These are phyloP conservation scores for Arvicanthis niloticus DNA, from an alignment of 2,113 vertebrate genomes.

Conservation along the genomic window DNA sequence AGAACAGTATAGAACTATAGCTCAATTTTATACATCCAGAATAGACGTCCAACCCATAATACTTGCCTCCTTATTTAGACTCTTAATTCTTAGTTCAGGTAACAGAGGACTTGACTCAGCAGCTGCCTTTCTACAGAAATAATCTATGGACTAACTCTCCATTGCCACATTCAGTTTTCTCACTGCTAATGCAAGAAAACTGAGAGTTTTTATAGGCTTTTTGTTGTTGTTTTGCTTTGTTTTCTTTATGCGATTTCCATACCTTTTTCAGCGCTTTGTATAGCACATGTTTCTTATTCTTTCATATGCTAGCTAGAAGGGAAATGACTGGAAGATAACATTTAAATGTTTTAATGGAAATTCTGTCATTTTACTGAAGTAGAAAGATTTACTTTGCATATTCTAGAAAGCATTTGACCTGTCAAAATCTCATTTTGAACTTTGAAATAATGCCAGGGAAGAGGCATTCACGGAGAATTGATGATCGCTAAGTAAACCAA, in stretches of 20 bases:
- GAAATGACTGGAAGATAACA: background rate
- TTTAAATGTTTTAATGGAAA: constrained; percentile 73
- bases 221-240: background rate
- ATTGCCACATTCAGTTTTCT: background rate
- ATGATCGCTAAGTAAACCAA: constrained; percentile 79
- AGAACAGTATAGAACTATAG: background rate
- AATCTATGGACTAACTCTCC: background rate
- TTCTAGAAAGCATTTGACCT: constrained; percentile 58
- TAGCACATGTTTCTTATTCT: constrained; percentile 15
- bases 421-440: constrained; percentile 75
- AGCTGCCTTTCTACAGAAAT: background rate
- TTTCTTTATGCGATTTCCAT: background rate
- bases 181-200: background rate
- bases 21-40: background rate
- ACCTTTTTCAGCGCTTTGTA: constrained; percentile 53
- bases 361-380: constrained; percentile 68
- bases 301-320: background rate
- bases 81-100: background rate
- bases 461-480: constrained; percentile 62
- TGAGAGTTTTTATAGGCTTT: background rate
- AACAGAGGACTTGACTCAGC: background rate
- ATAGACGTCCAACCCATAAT: background rate
- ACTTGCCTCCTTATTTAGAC: background rate
- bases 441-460: constrained; percentile 62
- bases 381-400: constrained; percentile 62